A percentile compares a stretch with the other conserved stretches of the same genome.
Evolutionary conservation across 2,888 invertebrate species (phyloP).

Genomic region (Ischnus inquisitorius): DNA sequence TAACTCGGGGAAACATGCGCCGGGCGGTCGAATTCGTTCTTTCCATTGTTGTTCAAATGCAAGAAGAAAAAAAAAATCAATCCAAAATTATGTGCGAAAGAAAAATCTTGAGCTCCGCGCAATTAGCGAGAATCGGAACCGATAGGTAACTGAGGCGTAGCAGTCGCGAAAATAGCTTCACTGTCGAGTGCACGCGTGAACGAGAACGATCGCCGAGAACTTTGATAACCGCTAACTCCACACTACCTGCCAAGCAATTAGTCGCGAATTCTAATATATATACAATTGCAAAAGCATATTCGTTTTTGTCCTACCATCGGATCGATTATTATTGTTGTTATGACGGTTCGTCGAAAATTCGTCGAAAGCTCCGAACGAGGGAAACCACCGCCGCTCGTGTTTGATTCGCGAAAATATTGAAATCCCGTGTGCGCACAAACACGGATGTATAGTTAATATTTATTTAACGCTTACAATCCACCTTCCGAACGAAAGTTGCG

Average conservation of each 20-base stretch:
- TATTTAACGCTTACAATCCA: not conserved
- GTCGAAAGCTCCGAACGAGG: not conserved
- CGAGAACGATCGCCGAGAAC: no score
- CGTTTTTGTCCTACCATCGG: no score
- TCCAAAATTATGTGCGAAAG: no score
- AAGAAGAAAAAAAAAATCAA: not conserved
- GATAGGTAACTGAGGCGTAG: no score
- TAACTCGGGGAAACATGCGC: not conserved
- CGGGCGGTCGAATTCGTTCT: not conserved
- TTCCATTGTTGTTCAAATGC: no score
- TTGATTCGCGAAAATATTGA: constrained; percentile 4
- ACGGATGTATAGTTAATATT: constrained; percentile 15
- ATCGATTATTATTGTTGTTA: constrained; percentile 2
- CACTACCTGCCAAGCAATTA: no score
- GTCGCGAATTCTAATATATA: no score
- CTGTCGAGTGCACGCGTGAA: not conserved
- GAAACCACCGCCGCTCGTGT: not conserved
- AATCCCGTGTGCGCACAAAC: not conserved
- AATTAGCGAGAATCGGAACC: not conserved
- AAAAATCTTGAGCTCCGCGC: constrained; percentile 15
- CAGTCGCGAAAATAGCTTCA: not conserved
- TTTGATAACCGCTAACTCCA: no score
- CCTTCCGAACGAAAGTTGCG: not conserved
- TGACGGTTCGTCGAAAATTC: constrained; percentile 12
- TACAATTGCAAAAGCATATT: no score